phyloP scores from a whole-genome alignment of 2,888 invertebrate species.

The Anticlea derivata region DNA sequence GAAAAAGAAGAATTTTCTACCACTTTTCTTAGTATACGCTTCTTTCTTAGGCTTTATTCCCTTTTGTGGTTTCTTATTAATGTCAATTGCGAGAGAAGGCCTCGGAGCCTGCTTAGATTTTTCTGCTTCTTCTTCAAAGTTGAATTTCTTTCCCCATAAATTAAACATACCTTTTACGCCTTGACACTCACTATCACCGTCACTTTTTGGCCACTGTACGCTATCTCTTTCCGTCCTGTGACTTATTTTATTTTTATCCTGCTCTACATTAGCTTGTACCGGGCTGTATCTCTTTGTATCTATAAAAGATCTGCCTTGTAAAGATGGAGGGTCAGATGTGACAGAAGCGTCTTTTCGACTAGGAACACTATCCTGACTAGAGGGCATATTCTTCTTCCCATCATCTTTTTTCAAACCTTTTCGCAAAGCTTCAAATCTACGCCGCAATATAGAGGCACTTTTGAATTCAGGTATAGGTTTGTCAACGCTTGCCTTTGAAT shows the following conservation, averaged over 20 bases:
- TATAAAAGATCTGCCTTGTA: slow-evolving; percentile 60
- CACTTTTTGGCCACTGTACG: slow-evolving; percentile 39
- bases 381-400: slow-evolving; percentile 42
- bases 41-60: slow-evolving; percentile 15
- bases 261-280: slow-evolving; percentile 28
- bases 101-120: slow-evolving; percentile 37
- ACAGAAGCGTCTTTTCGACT: slow-evolving; percentile 64
- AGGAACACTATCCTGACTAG: slow-evolving; percentile 41
- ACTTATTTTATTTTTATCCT: slow-evolving; percentile 27
- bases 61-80: slow-evolving; percentile 32
- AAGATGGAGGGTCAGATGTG: slow-evolving; percentile 65
- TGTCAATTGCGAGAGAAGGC: slow-evolving; percentile 33
- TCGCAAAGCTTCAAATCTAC: slow-evolving; percentile 64
- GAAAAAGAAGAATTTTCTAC: slow-evolving; percentile 65
- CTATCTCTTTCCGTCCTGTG: slow-evolving; percentile 39
- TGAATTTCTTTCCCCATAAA: slow-evolving; percentile 67
- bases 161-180: slow-evolving; percentile 69
- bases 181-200: slow-evolving; percentile 51
- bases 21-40: slow-evolving; percentile 45
- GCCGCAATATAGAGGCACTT: slow-evolving; percentile 56
- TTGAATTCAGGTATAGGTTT: slow-evolving; percentile 48
- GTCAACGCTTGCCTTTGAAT: slow-evolving; percentile 43
- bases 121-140: slow-evolving; percentile 54
- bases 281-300: slow-evolving; percentile 52
- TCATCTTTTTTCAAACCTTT: slow-evolving; percentile 58